Conservation (phyloP, 2,113 vertebrate species). For the Pogona vitticeps region DNA sequence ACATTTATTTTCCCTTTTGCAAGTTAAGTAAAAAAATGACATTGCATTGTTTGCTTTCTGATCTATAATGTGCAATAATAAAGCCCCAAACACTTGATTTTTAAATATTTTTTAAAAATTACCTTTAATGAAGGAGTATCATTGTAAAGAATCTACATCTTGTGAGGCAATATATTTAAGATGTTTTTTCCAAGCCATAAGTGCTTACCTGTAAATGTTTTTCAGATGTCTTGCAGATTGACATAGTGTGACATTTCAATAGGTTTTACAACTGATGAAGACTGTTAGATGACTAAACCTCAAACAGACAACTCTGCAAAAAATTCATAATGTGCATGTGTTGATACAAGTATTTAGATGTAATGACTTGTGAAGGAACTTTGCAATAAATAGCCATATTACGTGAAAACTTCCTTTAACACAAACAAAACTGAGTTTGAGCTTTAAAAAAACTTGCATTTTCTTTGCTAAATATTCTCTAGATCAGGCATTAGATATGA, state of each 20-base stretch:
- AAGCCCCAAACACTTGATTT: neutral
- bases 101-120: neutral
- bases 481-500: neutral
- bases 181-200: constrained; percentile 8
- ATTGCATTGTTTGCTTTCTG: constrained; percentile 27
- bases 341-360: neutral
- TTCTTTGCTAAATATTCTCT: constrained; percentile 1
- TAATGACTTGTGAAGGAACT: neutral
- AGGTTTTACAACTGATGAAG: neutral
- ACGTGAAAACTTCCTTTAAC: neutral
- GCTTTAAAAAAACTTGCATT: neutral
- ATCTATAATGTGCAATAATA: constrained; percentile 44
- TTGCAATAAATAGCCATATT: neutral
- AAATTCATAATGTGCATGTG: neutral
- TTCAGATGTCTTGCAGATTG: neutral
- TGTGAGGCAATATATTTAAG: neutral
- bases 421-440: neutral
- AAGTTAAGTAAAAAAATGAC: constrained; percentile 42
- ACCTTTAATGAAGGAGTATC: neutral
- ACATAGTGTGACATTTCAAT: neutral
- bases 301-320: neutral
- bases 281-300: neutral
- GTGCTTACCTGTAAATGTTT: neutral
- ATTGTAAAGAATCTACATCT: neutral
- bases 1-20: constrained; percentile 26